Percentiles rank a stretch among this genome's conserved stretches.
Evolutionary conservation across 2,888 invertebrate species (phyloP).

Genomic region (Pediacus dermestoides): DNA sequence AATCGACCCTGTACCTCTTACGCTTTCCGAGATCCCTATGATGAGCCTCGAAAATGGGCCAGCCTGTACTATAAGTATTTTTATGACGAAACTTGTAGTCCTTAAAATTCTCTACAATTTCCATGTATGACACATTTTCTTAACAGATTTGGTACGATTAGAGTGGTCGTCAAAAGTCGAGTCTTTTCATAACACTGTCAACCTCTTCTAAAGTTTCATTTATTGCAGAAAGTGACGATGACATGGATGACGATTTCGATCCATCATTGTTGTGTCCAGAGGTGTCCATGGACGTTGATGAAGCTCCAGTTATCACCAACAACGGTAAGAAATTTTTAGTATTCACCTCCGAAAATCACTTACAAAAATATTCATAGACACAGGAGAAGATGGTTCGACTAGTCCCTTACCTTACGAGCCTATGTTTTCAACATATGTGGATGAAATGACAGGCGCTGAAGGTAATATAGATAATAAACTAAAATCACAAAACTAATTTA

Average conservation of each 20-base stretch:
- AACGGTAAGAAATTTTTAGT: slow-evolving; percentile 22
- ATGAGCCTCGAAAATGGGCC: too few species aligned
- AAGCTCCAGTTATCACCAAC: slow-evolving; percentile 35
- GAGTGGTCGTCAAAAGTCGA: too few species aligned
- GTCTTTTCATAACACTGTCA: neutral
- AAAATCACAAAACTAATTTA: too few species aligned
- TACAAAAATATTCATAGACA: too few species aligned
- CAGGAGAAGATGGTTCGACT: slow-evolving; percentile 26
- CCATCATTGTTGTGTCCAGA: slow-evolving; percentile 44
- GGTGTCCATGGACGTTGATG: slow-evolving; percentile 45
- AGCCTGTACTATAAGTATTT: too few species aligned
- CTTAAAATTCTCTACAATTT: too few species aligned
- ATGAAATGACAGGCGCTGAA: slow-evolving; percentile 42
- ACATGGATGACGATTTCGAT: slow-evolving; percentile 37
- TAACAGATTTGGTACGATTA: too few species aligned
- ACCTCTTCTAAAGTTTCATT: neutral
- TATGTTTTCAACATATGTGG: slow-evolving; percentile 37
- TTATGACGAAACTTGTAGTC: too few species aligned
- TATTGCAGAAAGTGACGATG: slow-evolving; percentile 9
- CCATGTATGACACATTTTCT: too few species aligned
- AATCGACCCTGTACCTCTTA: too few species aligned
- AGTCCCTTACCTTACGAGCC: slow-evolving; percentile 35
- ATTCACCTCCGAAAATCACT: too few species aligned
- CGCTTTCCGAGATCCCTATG: too few species aligned
- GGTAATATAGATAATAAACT: slow-evolving; percentile 26